Conservation (phyloP, 2,888 invertebrate genomes). For the Habroteleia sp. region DNA sequence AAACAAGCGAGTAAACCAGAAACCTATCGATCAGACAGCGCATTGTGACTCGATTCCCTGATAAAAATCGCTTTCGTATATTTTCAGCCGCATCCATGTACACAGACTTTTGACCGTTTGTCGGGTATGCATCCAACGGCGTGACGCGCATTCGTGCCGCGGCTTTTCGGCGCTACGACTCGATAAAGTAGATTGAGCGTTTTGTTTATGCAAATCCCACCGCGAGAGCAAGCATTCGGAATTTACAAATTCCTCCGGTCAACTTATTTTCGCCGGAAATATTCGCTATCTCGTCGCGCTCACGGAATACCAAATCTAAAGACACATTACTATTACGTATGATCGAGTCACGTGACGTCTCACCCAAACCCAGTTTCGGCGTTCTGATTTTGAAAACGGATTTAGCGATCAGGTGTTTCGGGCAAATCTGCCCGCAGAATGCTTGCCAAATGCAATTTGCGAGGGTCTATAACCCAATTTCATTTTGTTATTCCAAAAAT, state of each 20-base stretch:
- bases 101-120: conserved; percentile 35
- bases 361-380: too few species aligned
- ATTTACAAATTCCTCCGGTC: conserved; percentile 47
- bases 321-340: conserved; percentile 66
- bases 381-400: conserved; percentile 33
- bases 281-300: conserved; percentile 55
- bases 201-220: conserved; percentile 73
- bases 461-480: too few species aligned
- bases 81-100: conserved; percentile 13
- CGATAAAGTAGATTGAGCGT: conserved; percentile 73
- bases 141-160: conserved; percentile 49
- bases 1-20: conserved; percentile 54
- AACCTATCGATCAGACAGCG: conserved; percentile 53
- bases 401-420: too few species aligned
- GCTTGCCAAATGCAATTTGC: too few species aligned
- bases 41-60: conserved; percentile 40
- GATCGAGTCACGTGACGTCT: conserved; percentile 59
- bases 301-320: conserved; percentile 64
- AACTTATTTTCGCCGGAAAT: conserved; percentile 65
- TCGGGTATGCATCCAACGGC: conserved; percentile 21
- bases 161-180: conserved; percentile 66
- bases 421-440: conserved; percentile 17
- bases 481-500: too few species aligned
- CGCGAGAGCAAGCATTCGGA: conserved; percentile 33
- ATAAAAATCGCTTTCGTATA: conserved; percentile 54